These are phyloP conservation scores for Periophthalmus magnuspinnatus DNA, from an alignment of 2,797 vertebrate genomes.

Conservation along the genomic window DNA sequence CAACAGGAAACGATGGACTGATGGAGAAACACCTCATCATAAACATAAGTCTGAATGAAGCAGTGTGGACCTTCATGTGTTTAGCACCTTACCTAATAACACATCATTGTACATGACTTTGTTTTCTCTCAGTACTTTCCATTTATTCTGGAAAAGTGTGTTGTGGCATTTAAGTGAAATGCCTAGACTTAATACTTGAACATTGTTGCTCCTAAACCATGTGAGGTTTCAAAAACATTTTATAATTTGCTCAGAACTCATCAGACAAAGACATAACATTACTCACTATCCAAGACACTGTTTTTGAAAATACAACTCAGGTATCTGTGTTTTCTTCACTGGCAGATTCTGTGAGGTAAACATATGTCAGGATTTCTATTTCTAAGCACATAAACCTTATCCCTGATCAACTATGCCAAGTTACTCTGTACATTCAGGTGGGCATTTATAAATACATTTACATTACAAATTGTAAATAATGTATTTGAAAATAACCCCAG, in stretches of 20 bases:
- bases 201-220: background rate
- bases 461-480: background rate
- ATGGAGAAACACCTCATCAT: conserved; percentile 19
- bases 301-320: background rate
- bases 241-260: background rate
- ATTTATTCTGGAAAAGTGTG: conserved; percentile 51
- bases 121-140: conserved; percentile 17
- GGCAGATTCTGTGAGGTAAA: background rate
- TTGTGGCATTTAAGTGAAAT: conserved; percentile 21
- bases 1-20: conserved; percentile 17
- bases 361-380: too few species aligned
- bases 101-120: background rate
- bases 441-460: background rate
- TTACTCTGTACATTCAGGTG: background rate
- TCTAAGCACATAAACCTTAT: too few species aligned
- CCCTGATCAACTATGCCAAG: too few species aligned
- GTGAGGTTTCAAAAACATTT: background rate
- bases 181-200: background rate
- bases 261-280: background rate
- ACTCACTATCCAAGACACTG: too few species aligned
- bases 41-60: conserved; percentile 13
- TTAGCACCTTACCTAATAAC: conserved; percentile 2
- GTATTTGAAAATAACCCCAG: background rate
- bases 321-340: background rate
- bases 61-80: background rate